Conservation (phyloP, 2,113 vertebrate genomes). For the Plecotus auritus region DNA sequence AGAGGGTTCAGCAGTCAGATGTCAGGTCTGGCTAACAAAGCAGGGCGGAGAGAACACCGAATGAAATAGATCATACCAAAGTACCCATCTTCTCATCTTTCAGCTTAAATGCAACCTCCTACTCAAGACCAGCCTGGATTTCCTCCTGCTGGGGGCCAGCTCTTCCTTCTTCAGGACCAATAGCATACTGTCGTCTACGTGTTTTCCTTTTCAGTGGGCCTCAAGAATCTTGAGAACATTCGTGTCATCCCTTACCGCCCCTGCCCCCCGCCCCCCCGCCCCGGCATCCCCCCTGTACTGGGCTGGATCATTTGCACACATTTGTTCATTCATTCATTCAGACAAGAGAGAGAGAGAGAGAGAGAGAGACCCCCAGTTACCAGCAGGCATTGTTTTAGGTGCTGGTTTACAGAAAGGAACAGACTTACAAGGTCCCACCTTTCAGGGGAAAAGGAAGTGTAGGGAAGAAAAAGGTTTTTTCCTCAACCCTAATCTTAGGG, state of each 20-base stretch:
- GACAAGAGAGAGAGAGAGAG: not conserved
- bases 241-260: not conserved
- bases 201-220: not conserved
- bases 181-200: not conserved
- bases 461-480: not conserved
- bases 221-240: not conserved
- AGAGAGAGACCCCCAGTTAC: not conserved
- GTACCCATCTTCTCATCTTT: not conserved
- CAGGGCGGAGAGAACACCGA: conserved; percentile 5
- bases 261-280: no score
- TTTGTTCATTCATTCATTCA: not conserved
- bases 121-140: not conserved
- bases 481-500: not conserved
- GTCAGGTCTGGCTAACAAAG: conserved; percentile 16
- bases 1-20: not conserved
- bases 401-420: not conserved
- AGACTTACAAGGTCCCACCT: not conserved
- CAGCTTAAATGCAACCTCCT: not conserved
- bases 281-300: no score
- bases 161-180: not conserved
- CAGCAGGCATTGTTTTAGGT: not conserved
- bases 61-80: not conserved
- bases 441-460: not conserved
- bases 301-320: not conserved
- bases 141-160: not conserved